These are phyloP conservation scores for Lycaon pictus DNA, from an alignment of 2,113 vertebrate genomes.

Conservation along the genomic window DNA sequence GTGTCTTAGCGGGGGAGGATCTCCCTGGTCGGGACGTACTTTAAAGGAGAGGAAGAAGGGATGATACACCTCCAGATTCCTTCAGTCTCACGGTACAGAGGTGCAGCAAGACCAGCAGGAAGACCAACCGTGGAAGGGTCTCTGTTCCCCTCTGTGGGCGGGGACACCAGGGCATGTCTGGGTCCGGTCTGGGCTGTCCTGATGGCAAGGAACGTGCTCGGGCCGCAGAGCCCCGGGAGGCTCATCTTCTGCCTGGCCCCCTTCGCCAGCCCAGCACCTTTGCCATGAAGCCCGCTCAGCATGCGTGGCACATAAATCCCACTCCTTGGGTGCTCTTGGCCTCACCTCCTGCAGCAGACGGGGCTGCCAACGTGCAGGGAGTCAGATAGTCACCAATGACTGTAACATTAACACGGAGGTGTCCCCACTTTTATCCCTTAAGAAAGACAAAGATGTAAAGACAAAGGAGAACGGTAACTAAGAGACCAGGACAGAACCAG, in stretches of 20 bases:
- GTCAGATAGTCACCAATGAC: not conserved
- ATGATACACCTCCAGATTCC: not conserved
- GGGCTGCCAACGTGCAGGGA: not conserved
- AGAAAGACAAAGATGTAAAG: not conserved
- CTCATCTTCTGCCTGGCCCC: no score
- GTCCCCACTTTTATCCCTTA: not conserved
- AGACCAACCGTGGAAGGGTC: accelerated
- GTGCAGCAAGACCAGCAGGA: accelerated
- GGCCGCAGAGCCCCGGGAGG: not conserved
- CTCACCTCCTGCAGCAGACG: accelerated
- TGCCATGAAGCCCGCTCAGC: accelerated
- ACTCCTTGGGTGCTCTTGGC: accelerated
- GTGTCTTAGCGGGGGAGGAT: constrained; percentile 20
- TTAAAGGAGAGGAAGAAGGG: not conserved
- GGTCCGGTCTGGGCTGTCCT: accelerated
- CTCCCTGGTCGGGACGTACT: not conserved
- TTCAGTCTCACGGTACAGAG: not conserved
- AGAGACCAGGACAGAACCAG: not conserved
- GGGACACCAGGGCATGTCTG: not conserved
- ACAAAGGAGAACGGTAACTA: not conserved
- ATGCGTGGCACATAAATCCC: accelerated
- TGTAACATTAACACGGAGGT: not conserved
- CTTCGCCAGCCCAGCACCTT: accelerated
- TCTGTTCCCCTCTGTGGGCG: accelerated
- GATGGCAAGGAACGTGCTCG: accelerated